phyloP scores from a whole-genome alignment of 2,797 vertebrate species.

The Myiothlypis coronata region DNA sequence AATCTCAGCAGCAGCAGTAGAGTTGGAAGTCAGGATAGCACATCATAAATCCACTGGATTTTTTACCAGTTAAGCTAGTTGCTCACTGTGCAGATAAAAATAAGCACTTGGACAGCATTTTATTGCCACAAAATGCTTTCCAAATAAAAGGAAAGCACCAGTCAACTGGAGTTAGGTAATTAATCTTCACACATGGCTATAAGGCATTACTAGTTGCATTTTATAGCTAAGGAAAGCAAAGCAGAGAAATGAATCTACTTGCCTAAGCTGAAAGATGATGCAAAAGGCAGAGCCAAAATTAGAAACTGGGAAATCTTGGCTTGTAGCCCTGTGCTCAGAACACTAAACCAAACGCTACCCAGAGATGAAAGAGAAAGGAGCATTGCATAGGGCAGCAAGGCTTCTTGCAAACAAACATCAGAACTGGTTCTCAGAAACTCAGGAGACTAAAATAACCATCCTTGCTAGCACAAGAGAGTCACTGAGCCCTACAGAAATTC shows the following conservation, averaged over 20 bases:
- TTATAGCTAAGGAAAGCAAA: slow-evolving; percentile 33
- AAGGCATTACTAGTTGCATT: slow-evolving; percentile 22
- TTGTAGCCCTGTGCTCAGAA: slow-evolving; percentile 10
- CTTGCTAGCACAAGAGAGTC: background rate
- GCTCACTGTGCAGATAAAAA: slow-evolving; percentile 57
- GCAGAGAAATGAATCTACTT: slow-evolving; percentile 43
- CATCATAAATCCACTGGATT: slow-evolving; percentile 63
- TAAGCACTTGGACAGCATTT: slow-evolving; percentile 61
- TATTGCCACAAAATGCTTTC: slow-evolving; percentile 48
- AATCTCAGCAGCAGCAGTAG: slow-evolving; percentile 54
- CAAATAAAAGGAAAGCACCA: slow-evolving; percentile 59
- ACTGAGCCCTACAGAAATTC: background rate
- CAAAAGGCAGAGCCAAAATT: slow-evolving; percentile 46
- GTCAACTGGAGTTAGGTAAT: slow-evolving; percentile 49
- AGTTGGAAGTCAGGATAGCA: slow-evolving; percentile 49
- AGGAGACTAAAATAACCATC: background rate
- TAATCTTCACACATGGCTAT: slow-evolving; percentile 46
- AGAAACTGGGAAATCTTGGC: slow-evolving; percentile 39
- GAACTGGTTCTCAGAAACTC: slow-evolving; percentile 18
- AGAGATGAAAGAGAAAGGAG: slow-evolving; percentile 30
- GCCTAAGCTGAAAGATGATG: slow-evolving; percentile 29
- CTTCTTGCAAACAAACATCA: slow-evolving; percentile 41
- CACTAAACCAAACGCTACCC: background rate
- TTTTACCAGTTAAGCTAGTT: slow-evolving; percentile 60
- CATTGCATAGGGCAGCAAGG: background rate